phyloP scores from a whole-genome alignment of 2,797 vertebrate species.

The Dryobates pubescens region DNA sequence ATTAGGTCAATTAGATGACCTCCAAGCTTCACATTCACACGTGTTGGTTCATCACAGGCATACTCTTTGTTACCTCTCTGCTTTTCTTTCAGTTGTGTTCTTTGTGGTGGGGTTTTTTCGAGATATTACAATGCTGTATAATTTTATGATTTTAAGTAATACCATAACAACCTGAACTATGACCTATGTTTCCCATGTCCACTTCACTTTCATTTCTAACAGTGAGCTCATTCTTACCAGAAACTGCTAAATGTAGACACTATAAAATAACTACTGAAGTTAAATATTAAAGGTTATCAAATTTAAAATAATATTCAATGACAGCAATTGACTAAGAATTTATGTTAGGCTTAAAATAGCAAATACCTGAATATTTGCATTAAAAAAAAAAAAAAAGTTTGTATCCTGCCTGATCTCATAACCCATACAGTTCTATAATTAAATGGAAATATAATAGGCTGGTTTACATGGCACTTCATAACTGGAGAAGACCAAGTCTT shows the following conservation, averaged over 20 bases:
- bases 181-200: background rate
- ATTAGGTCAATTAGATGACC: too few species aligned
- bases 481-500: background rate
- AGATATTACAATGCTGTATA: background rate
- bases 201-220: background rate
- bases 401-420: background rate
- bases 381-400: background rate
- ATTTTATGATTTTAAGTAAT: background rate
- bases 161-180: background rate
- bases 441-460: background rate
- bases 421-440: background rate
- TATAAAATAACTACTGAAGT: background rate
- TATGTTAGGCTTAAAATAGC: background rate
- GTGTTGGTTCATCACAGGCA: background rate
- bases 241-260: background rate
- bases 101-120: background rate
- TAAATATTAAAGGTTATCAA: background rate
- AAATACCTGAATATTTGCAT: background rate
- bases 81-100: background rate
- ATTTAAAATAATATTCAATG: background rate
- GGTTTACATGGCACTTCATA: background rate
- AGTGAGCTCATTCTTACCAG: background rate
- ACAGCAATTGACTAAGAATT: background rate
- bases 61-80: background rate
- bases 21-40: background rate